These are phyloP conservation scores for Maccullochella peelii DNA, from an alignment of 2,113 vertebrate genomes.

Conservation along the genomic window DNA sequence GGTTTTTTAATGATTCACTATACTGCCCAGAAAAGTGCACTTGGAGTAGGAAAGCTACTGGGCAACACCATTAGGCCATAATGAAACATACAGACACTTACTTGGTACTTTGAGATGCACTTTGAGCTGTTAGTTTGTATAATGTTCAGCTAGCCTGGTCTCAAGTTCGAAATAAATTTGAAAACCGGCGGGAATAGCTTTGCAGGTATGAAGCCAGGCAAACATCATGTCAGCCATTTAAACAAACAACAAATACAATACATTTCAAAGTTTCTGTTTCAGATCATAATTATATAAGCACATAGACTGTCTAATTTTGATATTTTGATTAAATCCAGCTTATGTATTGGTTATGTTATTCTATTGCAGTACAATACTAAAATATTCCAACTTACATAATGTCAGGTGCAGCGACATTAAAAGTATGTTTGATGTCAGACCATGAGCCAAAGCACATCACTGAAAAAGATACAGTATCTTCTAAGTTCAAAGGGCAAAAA, in stretches of 20 bases:
- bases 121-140: conserved; percentile 43
- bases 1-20: conserved; percentile 70
- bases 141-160: conserved; percentile 41
- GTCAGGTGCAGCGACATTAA: conserved; percentile 21
- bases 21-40: conserved; percentile 84
- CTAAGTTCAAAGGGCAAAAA: conserved; percentile 52
- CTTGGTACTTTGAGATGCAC: conserved; percentile 54
- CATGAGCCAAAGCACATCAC: conserved; percentile 28
- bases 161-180: conserved; percentile 19
- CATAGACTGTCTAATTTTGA: conserved; percentile 39
- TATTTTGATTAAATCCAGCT: conserved; percentile 54
- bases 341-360: conserved; percentile 48
- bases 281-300: conserved; percentile 57
- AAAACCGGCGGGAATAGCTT: conserved; percentile 36
- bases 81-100: conserved; percentile 65
- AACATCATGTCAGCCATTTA: conserved; percentile 55
- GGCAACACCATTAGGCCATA: conserved; percentile 69
- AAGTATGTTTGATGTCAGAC: conserved; percentile 23
- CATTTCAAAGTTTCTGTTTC: conserved; percentile 52
- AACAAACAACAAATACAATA: conserved; percentile 58
- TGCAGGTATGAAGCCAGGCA: conserved; percentile 62
- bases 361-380: conserved; percentile 47
- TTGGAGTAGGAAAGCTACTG: conserved; percentile 80
- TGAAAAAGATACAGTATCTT: conserved; percentile 23
- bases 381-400: conserved; percentile 41